Percentiles rank a stretch among this genome's conserved stretches.
Conservation (phyloP, 2,797 vertebrate species). For the Platyrinchus mystaceus region DNA sequence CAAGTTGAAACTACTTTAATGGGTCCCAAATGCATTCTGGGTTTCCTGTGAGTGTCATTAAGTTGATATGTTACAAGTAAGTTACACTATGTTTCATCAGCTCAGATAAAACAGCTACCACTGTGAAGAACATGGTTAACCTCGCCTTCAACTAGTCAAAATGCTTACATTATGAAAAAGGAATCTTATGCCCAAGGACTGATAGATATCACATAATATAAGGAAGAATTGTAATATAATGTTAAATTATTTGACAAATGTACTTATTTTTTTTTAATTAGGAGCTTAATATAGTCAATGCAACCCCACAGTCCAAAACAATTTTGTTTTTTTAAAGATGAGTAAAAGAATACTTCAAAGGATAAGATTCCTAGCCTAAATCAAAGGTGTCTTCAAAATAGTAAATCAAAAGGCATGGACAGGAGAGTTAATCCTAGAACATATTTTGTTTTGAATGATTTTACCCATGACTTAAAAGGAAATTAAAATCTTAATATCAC, state of each 20-base stretch:
- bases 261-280: neutral
- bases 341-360: neutral
- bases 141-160: neutral
- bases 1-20: constrained; percentile 7
- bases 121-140: neutral
- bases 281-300: neutral
- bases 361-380: neutral
- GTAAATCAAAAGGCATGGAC: neutral
- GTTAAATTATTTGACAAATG: neutral
- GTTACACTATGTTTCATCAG: constrained; percentile 6
- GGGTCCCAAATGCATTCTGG: neutral
- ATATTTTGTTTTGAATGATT: neutral
- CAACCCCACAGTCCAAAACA: neutral
- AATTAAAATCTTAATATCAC: neutral
- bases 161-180: neutral
- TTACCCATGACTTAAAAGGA: neutral
- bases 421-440: neutral
- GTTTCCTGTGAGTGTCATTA: constrained; percentile 18
- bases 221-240: neutral
- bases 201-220: neutral
- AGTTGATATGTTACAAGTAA: constrained; percentile 1
- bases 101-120: neutral
- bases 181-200: neutral
- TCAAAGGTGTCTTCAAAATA: neutral
- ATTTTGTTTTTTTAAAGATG: neutral